Evolutionary conservation across 2,113 vertebrate genomes (phyloP), one percentile per base, ranked within the genome.

Genomic region (Hemichromis elongatus): DNA sequence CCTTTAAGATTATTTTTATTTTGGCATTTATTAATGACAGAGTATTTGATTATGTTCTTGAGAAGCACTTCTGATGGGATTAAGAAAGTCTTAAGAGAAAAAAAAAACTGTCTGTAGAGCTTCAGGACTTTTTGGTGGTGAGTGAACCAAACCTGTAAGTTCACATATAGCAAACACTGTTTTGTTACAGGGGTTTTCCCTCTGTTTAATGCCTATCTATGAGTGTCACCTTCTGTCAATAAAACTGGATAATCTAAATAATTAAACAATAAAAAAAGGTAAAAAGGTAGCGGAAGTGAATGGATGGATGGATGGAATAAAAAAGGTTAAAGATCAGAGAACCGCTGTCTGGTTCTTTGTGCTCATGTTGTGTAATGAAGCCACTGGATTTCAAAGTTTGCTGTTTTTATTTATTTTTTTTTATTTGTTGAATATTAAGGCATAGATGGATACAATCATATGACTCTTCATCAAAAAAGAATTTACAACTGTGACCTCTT

Each of bases 231-330:
- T 54, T 61, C 68, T 86, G 81, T 83, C 77, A 85, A 80, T 79
- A 42, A 81, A 87, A 88, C 82, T 68, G 70, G 77, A 92, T 19
- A 70, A 86, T 95, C 94, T 96, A 95, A 95, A 96, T 96, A 96
- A 96, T 95, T 90, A 83, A 91, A 93, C 86, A 95, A 94, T 94
- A 94, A 91, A 94, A 55, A 82, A 66, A 81, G 85, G 80, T 30
- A 30, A 68, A 89, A n/a, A n/a, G n/a, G n/a, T n/a, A n/a, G n/a
- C n/a, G n/a, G n/a, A n/a, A n/a, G n/a, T n/a, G n/a, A n/a, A n/a
- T n/a, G n/a, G n/a, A n/a, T n/a, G n/a, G n/a, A n/a, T n/a, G n/a
- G n/a, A n/a, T n/a, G n/a, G n/a, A 95, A 94, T 94, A 94, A 91
- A 94, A 55, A 82, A 66, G 83, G 85, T 82, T 30, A 30, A 68